Base-by-base conservation (phyloP, 2,888 invertebrate genomes). In the Eupithecia dodoneata region DNA sequence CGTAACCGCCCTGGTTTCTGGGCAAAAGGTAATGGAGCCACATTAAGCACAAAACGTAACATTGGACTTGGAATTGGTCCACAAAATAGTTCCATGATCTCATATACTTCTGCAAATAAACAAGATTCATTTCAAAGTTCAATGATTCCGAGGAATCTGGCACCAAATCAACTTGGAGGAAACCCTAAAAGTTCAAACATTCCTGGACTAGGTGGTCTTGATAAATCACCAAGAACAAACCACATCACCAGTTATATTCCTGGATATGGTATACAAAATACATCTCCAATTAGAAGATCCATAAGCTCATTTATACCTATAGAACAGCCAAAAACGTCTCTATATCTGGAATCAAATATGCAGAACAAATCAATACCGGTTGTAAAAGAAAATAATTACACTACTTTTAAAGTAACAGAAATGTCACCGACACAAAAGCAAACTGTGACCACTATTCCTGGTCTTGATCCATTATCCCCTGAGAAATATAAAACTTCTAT, bases 11-110 rank as follows among this genome's bases (percentile, higher is more conserved):
- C 75, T 71, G 95, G 95, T 12, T 95, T 86, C 79, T 95, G 95
- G 95, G 94, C 94, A 9, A 94, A 94, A 85, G 94, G 92, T 10
- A 94, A 94, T 89, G 91, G 92, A 42, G 83, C 85, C 72, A 83
- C 90, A 72, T 71, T 83, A 47, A 76, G 78, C 47, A 55, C 76
- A 15, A 79, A 81, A 75, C 75, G 78, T 13, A 79, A 45, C 15
- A 74, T 70, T 15, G 30, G 47, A 66, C 42, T 55, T 52, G 74
- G 52, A 45, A 30, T 65, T 18, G 15, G 30, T 30, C 76, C 49
- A 66, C 70, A 55, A 73, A 81, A 72, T 74, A 78, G 65, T 72
- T 63, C 52, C 15, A n/a, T 52, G 3, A 42, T 65, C 67, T 63
- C 76, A 4, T 74, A 76, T 67, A 67, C 70, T 30, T 47, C 71